A percentile compares a stretch with the other conserved stretches of the same genome.
phyloP scores from a whole-genome alignment of 2,113 vertebrate species.

The Deroptyus accipitrinus region DNA sequence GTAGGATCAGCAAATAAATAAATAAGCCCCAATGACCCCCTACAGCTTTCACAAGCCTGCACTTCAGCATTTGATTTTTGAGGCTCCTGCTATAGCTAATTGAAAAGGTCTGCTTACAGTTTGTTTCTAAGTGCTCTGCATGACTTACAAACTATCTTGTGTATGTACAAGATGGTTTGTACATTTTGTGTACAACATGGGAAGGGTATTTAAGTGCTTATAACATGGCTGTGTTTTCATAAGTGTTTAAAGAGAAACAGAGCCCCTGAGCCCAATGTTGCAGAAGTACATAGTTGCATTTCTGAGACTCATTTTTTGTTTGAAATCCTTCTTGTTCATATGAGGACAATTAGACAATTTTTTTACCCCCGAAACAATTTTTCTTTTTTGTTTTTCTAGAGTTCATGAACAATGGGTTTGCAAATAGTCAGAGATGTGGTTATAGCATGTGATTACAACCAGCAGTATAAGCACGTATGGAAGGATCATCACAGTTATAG shows the following conservation, averaged over 20 bases:
- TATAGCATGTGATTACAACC: background rate
- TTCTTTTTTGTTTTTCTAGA: background rate
- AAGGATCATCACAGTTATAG: background rate
- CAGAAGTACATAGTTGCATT: background rate
- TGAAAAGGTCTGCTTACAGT: background rate
- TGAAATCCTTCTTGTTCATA: background rate
- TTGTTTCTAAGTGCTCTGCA: background rate
- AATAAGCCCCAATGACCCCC: background rate
- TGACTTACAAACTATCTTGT: background rate
- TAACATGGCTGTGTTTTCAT: background rate
- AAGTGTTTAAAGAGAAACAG: background rate
- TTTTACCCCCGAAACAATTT: background rate
- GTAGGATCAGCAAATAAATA: background rate
- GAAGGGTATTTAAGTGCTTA: background rate
- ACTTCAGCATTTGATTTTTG: background rate
- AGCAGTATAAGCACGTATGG: background rate
- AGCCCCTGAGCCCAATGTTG: background rate
- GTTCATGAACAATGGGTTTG: background rate
- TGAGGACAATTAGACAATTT: background rate
- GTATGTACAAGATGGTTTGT: background rate
- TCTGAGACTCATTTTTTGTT: background rate
- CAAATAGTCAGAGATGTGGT: slow-evolving; percentile 20
- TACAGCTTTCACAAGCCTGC: background rate
- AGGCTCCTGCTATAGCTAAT: background rate
- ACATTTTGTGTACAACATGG: background rate